These are phyloP conservation scores for Mnemiopsis leidyi DNA, from an alignment of 37 sponge, comb jelly and placozoan genomes.

Conservation along the genomic window DNA sequence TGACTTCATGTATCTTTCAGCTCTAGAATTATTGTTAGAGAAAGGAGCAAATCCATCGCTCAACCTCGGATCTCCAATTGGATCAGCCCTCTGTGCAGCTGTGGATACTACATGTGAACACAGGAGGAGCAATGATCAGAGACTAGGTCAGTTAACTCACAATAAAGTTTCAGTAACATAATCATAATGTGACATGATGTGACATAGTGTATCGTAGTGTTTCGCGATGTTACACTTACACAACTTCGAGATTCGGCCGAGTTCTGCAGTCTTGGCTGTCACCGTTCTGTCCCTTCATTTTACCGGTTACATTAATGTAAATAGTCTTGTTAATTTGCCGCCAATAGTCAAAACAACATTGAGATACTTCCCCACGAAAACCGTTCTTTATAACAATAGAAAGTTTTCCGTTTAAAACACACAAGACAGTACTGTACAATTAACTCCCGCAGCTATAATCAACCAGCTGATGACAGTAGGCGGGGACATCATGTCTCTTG, in stretches of 20 bases:
- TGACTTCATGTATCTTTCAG: conserved; percentile 40
- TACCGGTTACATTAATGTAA: no score
- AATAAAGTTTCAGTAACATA: no score
- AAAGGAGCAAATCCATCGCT: conserved; percentile 74
- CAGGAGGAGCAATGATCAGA: conserved; percentile 19
- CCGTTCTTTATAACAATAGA: no score
- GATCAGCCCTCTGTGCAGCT: conserved; percentile 74
- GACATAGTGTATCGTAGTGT: neutral
- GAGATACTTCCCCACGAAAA: no score
- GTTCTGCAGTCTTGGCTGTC: no score
- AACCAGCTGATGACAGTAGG: conserved; percentile 67
- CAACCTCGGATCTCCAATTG: conserved; percentile 71
- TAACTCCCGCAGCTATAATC: conserved; percentile 5
- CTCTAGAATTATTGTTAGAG: conserved; percentile 71
- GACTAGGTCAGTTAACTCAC: conserved; percentile 5
- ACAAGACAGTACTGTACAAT: neutral
- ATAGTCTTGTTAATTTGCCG: no score
- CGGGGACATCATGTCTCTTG: conserved; percentile 69
- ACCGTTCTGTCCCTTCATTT: no score
- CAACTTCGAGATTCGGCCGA: no score
- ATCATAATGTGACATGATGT: neutral
- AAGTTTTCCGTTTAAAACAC: no score
- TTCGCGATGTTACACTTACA: neutral
- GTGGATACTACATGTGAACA: conserved; percentile 33
- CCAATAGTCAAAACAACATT: no score